phyloP scores from a whole-genome alignment of 1,140 invertebrate species.

The Triops longicaudatus region DNA sequence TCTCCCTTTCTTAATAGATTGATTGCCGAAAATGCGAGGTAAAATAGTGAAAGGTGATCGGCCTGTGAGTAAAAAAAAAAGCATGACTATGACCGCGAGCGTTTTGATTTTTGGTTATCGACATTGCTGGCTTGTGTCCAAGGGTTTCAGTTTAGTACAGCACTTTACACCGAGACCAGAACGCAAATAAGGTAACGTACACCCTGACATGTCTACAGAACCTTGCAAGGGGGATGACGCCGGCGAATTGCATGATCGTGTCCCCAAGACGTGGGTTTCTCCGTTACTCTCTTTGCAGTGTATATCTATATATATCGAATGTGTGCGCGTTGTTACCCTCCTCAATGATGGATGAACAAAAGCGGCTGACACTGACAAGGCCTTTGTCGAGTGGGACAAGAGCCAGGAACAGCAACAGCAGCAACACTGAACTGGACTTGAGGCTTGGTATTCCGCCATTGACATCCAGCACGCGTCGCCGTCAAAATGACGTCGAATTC shows the following conservation, averaged over 20 bases:
- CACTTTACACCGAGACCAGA: no score
- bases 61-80: no score
- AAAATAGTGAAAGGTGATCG: no score
- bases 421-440: background rate
- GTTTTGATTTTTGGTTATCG: no score
- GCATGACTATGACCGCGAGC: no score
- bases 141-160: no score
- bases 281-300: background rate
- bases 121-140: no score
- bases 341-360: background rate
- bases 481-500: constrained; percentile 12
- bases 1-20: no score
- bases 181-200: no score
- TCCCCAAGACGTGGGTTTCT: background rate
- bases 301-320: background rate
- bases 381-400: constrained; percentile 11
- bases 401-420: background rate
- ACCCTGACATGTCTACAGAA: background rate
- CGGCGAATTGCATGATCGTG: background rate
- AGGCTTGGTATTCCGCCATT: background rate
- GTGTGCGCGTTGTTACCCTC: background rate
- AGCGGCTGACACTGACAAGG: constrained; percentile 10
- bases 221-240: background rate
- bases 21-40: no score
- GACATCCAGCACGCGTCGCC: constrained; percentile 8